Evolutionary conservation across 2,797 vertebrate genomes (phyloP).

Genomic region (Ptychobarbus kaznakovi): DNA sequence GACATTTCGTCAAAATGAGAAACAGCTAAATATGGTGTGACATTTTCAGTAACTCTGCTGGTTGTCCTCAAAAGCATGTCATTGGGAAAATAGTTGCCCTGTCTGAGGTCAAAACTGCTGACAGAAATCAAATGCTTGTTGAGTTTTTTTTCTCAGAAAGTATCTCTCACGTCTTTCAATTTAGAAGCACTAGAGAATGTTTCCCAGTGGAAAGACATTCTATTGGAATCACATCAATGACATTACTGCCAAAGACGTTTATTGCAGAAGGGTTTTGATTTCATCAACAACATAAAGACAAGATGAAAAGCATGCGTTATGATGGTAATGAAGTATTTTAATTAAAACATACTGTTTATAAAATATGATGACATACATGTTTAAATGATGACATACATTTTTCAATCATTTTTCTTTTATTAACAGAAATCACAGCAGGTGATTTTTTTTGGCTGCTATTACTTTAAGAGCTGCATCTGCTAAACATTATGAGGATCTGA

Average conservation of each 20-base stretch:
- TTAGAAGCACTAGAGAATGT: not conserved
- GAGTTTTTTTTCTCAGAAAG: not conserved
- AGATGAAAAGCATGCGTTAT: not conserved
- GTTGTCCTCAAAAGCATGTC: constrained; percentile 24
- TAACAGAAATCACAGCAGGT: too few relatives aligned
- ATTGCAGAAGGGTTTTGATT: not conserved
- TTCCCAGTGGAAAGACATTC: not conserved
- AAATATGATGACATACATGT: not conserved
- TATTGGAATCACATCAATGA: not conserved
- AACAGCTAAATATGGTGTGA: constrained; percentile 17
- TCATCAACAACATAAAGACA: not conserved
- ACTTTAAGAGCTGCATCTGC: too few relatives aligned
- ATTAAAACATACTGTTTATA: not conserved
- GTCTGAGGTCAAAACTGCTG: constrained; percentile 39
- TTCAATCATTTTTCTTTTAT: too few relatives aligned
- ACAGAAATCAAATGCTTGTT: constrained; percentile 21
- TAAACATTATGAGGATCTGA: too few relatives aligned
- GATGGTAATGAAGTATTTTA: not conserved
- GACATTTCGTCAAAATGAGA: constrained; percentile 20
- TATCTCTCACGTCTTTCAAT: not conserved
- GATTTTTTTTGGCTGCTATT: too few relatives aligned
- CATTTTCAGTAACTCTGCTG: constrained; percentile 23
- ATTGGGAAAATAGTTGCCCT: constrained; percentile 23
- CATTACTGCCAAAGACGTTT: not conserved
- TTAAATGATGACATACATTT: not conserved